phyloP scores from a whole-genome alignment of 2,888 invertebrate species.

The Drosophila infuscata region DNA sequence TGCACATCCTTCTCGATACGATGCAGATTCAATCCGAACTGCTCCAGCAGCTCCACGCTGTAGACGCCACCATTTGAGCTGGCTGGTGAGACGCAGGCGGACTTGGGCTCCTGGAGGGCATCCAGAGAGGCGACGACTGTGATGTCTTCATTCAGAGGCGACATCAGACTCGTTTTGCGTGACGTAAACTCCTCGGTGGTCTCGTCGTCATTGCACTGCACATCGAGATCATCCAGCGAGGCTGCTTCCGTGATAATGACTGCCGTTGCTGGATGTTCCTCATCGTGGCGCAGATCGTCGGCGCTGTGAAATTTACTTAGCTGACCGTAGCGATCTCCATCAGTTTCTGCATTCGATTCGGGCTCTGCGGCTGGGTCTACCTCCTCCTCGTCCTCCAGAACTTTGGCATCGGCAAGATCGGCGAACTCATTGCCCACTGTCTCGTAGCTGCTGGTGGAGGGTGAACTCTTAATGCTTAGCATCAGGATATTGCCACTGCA shows the following conservation, averaged over 20 bases:
- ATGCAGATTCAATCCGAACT: conserved; percentile 95
- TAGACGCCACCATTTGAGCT: conserved; percentile 97
- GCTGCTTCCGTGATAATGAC: conserved; percentile 91
- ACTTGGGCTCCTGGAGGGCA: conserved; percentile 86
- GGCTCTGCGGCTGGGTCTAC: conserved; percentile 27
- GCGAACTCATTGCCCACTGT: conserved; percentile 85
- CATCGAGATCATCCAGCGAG: conserved; percentile 87
- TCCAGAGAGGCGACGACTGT: conserved; percentile 83
- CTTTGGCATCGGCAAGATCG: conserved; percentile 72
- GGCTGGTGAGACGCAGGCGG: conserved; percentile 93
- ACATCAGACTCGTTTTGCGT: conserved; percentile 86
- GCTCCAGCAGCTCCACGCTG: conserved; percentile 93
- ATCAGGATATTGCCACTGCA: conserved; percentile 65
- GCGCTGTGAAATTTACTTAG: conserved; percentile 84
- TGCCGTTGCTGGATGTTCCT: conserved; percentile 87
- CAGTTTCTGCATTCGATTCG: conserved; percentile 32
- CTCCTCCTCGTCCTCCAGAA: conserved; percentile 24
- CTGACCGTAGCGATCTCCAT: conserved; percentile 51
- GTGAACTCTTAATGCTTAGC: conserved; percentile 83
- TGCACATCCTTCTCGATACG: conserved; percentile 98
- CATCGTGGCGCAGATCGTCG: conserved; percentile 83
- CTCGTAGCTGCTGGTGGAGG: conserved; percentile 85
- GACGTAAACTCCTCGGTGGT: conserved; percentile 87
- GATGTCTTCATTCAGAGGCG: conserved; percentile 88
- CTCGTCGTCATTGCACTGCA: conserved; percentile 84